These are phyloP conservation scores for Craterocephalus amniculus DNA, from an alignment of 2,797 vertebrate species.

Conservation along the genomic window DNA sequence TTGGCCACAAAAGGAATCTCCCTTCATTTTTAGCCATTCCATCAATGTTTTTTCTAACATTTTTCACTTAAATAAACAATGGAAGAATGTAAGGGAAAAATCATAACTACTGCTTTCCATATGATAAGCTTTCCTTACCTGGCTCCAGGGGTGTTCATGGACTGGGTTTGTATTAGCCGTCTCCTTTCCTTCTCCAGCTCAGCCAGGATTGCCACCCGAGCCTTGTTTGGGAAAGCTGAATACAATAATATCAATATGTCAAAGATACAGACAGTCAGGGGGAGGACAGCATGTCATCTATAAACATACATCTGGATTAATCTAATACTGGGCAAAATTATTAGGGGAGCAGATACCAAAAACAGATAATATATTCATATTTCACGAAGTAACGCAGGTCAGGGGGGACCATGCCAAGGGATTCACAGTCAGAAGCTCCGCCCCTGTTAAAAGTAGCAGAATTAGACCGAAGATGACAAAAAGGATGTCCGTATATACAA, in stretches of 20 bases:
- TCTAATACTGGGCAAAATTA: background rate
- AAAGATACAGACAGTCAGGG: background rate
- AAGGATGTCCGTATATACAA: background rate
- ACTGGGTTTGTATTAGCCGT: conserved; percentile 93
- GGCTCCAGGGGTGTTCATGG: conserved; percentile 91
- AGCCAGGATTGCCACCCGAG: conserved; percentile 94
- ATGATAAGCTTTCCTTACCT: conserved; percentile 46
- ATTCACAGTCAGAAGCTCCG: background rate
- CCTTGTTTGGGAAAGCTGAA: conserved; percentile 93
- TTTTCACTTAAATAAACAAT: background rate
- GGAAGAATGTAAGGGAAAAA: background rate
- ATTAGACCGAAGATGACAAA: too few relatives aligned
- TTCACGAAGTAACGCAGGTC: too few relatives aligned
- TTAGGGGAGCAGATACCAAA: background rate
- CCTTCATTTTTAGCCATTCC: background rate
- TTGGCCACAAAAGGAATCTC: too few relatives aligned
- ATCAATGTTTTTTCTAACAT: background rate
- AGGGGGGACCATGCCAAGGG: background rate
- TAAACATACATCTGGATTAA: background rate
- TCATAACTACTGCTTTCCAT: background rate
- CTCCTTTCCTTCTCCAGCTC: conserved; percentile 97
- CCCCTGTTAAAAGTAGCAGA: conserved; percentile 2
- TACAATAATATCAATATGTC: conserved; percentile 9
- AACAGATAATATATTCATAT: background rate
- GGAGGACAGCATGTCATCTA: background rate